Base-by-base conservation (phyloP, 2,888 invertebrate genomes). In the Tipula confusa region DNA sequence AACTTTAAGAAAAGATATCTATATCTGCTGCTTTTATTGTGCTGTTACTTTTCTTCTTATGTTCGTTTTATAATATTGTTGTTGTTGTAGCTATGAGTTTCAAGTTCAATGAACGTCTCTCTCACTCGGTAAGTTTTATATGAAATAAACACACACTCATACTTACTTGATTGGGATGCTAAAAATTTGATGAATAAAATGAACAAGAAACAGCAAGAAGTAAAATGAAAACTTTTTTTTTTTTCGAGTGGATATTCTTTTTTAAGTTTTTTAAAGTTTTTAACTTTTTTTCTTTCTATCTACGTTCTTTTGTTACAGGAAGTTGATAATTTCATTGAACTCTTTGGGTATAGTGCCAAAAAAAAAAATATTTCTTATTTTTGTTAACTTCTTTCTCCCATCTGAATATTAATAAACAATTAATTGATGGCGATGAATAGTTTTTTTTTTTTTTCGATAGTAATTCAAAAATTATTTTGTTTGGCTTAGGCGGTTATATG, bases 301-400 rank as follows among this genome's bases (percentile, higher is more conserved):
- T 64, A 43, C 43, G 64, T 64, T 24, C 24, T 64, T 64, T 64
- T 64, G 64, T 64, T 64, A 64, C 64, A 64, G 64, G 64, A 64
- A 64, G 64, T 64, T 64, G 64, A 64, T 64, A 64, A 64, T 64
- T 64, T 64, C 64, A 64, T 64, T 64, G 64, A 64, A 64, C 64
- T 64, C 64, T 64, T 64, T 64, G 64, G 64, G 1, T 64, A 33
- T 33, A 64, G 64, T 64, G 64, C 64, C 64, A 64, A 64, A 64
- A 24, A n/a, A n/a, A n/a, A 43, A 43, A 5, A 15, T 15, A 43
- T 43, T 5, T 43, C 15, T 15, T 43, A 5, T 6, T 64, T 64
- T 64, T 24, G 64, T 64, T 64, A 64, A 24, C 64, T 24, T 64
- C 64, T 64, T 64, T 64, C 64, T 64, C 64, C 64, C 64, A 64